Evolutionary conservation across 2,797 vertebrate species (phyloP).

Genomic region (Pangasius macronema): DNA sequence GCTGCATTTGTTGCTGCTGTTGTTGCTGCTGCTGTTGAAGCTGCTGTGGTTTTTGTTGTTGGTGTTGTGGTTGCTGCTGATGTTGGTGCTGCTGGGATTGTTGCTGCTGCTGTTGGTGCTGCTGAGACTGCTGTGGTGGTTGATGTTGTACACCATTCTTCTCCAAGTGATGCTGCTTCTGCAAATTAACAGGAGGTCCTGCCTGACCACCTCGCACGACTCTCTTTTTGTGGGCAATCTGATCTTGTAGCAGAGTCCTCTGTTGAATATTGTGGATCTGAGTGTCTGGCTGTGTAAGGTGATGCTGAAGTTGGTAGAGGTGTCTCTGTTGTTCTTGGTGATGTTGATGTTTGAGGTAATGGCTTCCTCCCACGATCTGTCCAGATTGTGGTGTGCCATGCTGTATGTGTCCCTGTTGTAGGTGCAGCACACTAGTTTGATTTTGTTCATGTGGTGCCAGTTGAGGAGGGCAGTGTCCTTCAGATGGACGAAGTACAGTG

Average conservation of each 20-base stretch:
- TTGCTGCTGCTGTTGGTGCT: constrained; percentile 74
- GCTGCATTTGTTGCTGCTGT: constrained; percentile 73
- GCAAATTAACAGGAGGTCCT: constrained; percentile 81
- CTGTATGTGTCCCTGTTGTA: constrained; percentile 82
- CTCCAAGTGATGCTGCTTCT: constrained; percentile 91
- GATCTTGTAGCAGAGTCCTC: constrained; percentile 89
- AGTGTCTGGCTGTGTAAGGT: constrained; percentile 84
- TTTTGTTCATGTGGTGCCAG: constrained; percentile 80
- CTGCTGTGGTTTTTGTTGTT: constrained; percentile 38
- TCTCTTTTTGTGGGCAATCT: constrained; percentile 92
- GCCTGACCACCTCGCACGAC: constrained; percentile 84
- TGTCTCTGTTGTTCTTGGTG: constrained; percentile 88
- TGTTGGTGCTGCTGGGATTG: constrained; percentile 83
- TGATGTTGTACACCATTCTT: constrained; percentile 81
- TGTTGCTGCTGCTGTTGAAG: constrained; percentile 77
- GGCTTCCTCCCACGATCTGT: constrained; percentile 84
- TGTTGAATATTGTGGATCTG: constrained; percentile 88
- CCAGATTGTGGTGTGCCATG: constrained; percentile 79
- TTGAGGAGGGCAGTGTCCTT: constrained; percentile 85
- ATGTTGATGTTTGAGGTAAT: constrained; percentile 85
- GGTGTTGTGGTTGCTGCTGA: constrained; percentile 70
- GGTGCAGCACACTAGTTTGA: constrained; percentile 80
- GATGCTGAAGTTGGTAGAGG: constrained; percentile 92
- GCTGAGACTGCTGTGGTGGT: constrained; percentile 69
- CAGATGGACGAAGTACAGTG: constrained; percentile 77